phyloP scores from a whole-genome alignment of 2,113 vertebrate genomes.

The Sardina pilchardus region DNA sequence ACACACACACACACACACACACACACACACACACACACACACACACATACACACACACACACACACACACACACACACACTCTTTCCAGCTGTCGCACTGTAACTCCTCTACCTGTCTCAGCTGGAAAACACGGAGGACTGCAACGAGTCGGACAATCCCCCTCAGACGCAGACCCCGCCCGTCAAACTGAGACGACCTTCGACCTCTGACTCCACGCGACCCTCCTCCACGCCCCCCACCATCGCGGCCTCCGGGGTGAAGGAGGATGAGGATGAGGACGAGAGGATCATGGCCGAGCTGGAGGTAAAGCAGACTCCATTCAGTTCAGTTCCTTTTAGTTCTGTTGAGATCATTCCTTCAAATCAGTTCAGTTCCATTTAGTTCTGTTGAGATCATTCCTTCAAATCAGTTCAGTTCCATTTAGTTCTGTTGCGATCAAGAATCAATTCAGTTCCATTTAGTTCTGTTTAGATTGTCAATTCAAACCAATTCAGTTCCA shows the following conservation, averaged over 20 bases:
- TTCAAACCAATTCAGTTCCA: not conserved
- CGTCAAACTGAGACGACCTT: constrained; percentile 86
- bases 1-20: not conserved
- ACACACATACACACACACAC: constrained; percentile 22
- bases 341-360: not conserved
- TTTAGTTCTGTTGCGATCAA: not conserved
- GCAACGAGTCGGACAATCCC: constrained; percentile 76
- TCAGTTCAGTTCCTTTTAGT: not conserved
- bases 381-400: not conserved
- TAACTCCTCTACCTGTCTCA: constrained; percentile 24
- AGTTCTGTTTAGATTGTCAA: not conserved
- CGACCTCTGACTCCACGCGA: constrained; percentile 82
- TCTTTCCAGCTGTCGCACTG: not conserved
- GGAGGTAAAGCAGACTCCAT: constrained; percentile 73
- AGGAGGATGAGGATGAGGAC: constrained; percentile 84
- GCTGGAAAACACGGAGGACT: constrained; percentile 80
- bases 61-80: not conserved
- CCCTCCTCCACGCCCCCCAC: constrained; percentile 90
- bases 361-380: not conserved
- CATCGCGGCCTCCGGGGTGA: constrained; percentile 84
- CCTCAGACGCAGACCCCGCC: constrained; percentile 78
- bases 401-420: not conserved
- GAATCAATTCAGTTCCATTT: not conserved
- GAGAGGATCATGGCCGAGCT: constrained; percentile 90
- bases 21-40: constrained; percentile 23